Evolutionary conservation across 2,888 invertebrate species (phyloP).

Genomic region (Branchellion lobata): DNA sequence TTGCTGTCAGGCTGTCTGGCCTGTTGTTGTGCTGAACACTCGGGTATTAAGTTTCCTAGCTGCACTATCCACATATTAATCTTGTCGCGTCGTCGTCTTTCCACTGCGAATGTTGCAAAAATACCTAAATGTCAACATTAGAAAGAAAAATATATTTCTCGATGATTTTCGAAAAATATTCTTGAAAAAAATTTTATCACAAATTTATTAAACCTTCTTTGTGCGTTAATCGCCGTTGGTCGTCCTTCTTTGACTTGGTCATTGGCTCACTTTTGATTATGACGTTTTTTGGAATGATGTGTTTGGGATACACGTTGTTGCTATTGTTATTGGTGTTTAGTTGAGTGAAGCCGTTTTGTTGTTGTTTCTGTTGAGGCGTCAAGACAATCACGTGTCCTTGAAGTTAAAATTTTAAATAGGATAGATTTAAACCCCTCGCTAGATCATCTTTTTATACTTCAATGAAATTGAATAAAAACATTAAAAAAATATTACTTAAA

Average conservation of each 20-base stretch:
- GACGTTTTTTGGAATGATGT: slow-evolving; percentile 24
- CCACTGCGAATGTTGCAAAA: too few relatives aligned
- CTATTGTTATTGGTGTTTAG: not conserved
- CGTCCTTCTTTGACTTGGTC: slow-evolving; percentile 12
- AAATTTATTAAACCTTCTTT: slow-evolving; percentile 37
- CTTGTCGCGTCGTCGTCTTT: slow-evolving; percentile 42
- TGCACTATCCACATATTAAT: slow-evolving; percentile 41
- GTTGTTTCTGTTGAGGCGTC: not conserved
- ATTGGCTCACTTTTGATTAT: slow-evolving; percentile 35
- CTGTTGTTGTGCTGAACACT: slow-evolving; percentile 8
- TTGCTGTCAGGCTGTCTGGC: slow-evolving; percentile 37
- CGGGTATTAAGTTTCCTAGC: slow-evolving; percentile 40
- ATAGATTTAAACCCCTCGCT: not conserved
- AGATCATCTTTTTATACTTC: not conserved
- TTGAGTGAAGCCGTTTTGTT: not conserved
- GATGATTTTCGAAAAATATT: not conserved
- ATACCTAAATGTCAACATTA: too few relatives aligned
- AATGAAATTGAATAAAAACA: not conserved
- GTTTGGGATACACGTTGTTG: slow-evolving; percentile 2
- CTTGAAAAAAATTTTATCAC: not conserved
- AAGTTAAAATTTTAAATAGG: not conserved
- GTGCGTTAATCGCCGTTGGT: slow-evolving; percentile 37
- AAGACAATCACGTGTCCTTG: not conserved
- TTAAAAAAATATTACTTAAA: too few relatives aligned
- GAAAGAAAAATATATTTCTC: not conserved